Conservation (phyloP, 2,888 invertebrate species). For the Hirtodrosophila confusa region DNA sequence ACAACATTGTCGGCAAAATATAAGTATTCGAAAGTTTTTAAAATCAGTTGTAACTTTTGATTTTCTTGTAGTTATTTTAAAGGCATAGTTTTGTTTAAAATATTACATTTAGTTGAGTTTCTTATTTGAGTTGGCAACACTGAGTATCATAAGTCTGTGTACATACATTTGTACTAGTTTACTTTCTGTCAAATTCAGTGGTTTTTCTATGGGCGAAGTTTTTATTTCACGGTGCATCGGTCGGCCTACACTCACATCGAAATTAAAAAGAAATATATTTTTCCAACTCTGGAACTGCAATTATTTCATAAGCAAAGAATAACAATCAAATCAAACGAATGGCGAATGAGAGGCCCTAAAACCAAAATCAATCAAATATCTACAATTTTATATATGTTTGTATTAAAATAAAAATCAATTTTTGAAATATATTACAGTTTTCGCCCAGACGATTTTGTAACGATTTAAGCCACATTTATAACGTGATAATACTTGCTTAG, state of each 20-base stretch:
- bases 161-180: constrained; percentile 51
- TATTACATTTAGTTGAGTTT: constrained; percentile 24
- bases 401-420: constrained; percentile 7
- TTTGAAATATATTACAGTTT: constrained; percentile 46
- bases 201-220: constrained; percentile 19
- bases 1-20: constrained; percentile 36
- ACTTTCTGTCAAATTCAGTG: constrained; percentile 22
- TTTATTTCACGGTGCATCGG: constrained; percentile 18
- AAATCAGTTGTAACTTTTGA: constrained; percentile 49
- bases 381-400: constrained; percentile 26
- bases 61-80: constrained; percentile 34
- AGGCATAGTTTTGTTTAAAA: constrained; percentile 46
- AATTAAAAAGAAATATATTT: not conserved
- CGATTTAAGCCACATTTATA: constrained; percentile 55
- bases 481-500: constrained; percentile 61
- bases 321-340: constrained; percentile 1
- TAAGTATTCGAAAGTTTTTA: constrained; percentile 37
- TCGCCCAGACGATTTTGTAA: constrained; percentile 44
- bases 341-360: constrained; percentile 15
- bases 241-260: constrained; percentile 21
- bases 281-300: constrained; percentile 11
- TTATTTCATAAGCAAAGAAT: not conserved
- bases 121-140: constrained; percentile 32
- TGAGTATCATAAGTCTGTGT: constrained; percentile 44
- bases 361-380: constrained; percentile 29